phyloP scores from a whole-genome alignment of 2,113 vertebrate genomes.

The Gavia stellata region DNA sequence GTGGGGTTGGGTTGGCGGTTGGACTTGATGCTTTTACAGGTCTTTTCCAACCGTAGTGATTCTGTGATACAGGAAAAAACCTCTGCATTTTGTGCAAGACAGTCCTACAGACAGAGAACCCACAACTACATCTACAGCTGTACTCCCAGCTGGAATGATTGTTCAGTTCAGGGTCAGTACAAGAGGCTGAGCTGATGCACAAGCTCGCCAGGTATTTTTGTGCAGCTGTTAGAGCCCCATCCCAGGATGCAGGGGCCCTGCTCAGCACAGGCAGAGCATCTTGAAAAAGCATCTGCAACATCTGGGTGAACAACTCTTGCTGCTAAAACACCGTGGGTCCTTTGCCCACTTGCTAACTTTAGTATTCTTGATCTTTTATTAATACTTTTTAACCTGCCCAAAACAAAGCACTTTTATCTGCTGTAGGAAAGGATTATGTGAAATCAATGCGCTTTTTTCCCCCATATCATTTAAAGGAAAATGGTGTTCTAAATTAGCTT shows the following conservation, averaged over 20 bases:
- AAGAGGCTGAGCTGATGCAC: not conserved
- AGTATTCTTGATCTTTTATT: not conserved
- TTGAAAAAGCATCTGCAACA: not conserved
- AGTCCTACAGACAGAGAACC: not conserved
- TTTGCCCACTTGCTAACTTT: not conserved
- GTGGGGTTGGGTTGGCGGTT: no score
- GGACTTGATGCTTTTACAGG: no score
- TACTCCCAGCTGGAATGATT: not conserved
- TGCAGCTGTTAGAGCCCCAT: no score
- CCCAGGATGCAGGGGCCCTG: no score
- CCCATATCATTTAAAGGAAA: not conserved
- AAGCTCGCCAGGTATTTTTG: not conserved
- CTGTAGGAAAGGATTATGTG: not conserved
- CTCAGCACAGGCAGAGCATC: not conserved
- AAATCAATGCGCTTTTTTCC: not conserved
- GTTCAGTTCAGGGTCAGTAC: not conserved
- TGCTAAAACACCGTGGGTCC: fast-evolving
- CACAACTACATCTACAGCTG: not conserved
- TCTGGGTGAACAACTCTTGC: not conserved
- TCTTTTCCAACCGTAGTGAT: no score
- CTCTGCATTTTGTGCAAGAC: not conserved
- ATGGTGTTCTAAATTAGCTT: not conserved
- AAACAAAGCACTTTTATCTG: not conserved
- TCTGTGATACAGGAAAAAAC: no score
- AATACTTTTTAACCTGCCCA: not conserved